Evolutionary conservation across 1,140 invertebrate genomes (phyloP).

Genomic region (Hydropsyche tenuis): DNA sequence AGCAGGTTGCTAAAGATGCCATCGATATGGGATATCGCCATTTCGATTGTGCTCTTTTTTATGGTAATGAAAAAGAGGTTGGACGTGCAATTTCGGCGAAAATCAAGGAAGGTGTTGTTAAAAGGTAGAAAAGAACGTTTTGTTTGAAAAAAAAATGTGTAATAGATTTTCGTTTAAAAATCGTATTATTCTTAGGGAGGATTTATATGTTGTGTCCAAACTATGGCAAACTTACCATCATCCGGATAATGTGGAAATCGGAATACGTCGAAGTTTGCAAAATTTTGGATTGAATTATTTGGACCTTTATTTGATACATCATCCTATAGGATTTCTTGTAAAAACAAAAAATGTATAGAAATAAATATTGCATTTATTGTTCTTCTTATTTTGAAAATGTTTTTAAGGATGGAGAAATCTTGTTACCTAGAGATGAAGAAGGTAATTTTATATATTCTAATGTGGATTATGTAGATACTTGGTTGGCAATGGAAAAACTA

Average conservation of each 20-base stretch:
- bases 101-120: constrained; percentile 73
- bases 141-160: background rate
- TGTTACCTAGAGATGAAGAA: constrained; percentile 62
- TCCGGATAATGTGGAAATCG: constrained; percentile 66
- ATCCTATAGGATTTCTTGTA: constrained; percentile 62
- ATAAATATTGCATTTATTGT: too few relatives aligned
- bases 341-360: too few relatives aligned
- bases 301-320: constrained; percentile 82
- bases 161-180: background rate
- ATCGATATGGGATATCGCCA: constrained; percentile 85
- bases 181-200: constrained; percentile 62
- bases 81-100: constrained; percentile 75
- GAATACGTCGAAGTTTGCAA: constrained; percentile 66
- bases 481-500: constrained; percentile 80
- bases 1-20: constrained; percentile 73
- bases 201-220: constrained; percentile 78
- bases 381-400: background rate
- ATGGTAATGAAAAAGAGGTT: constrained; percentile 84
- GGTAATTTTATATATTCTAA: constrained; percentile 67
- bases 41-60: constrained; percentile 84
- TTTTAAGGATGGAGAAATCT: constrained; percentile 44
- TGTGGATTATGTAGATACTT: constrained; percentile 80
- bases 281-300: constrained; percentile 76
- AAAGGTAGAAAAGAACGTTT: constrained; percentile 56
- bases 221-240: constrained; percentile 76